phyloP scores from a whole-genome alignment of 2,888 invertebrate genomes.

The Heliconius aoede region DNA sequence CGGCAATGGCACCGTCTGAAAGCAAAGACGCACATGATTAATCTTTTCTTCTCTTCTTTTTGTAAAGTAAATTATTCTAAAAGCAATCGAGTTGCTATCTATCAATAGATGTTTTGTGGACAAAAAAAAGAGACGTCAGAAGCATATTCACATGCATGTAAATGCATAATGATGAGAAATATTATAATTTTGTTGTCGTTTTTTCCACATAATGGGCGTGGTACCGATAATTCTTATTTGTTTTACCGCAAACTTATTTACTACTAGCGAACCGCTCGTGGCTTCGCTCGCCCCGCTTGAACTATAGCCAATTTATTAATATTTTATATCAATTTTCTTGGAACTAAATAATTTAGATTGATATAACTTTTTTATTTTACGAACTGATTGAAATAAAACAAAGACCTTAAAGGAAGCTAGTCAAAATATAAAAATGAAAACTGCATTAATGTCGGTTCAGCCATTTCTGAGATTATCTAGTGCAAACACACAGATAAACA shows the following conservation, averaged over 20 bases:
- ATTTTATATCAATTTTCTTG: too few species aligned
- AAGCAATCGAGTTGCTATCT: slow-evolving; percentile 39
- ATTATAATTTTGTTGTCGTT: background rate
- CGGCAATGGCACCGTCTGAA: slow-evolving; percentile 88
- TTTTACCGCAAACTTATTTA: background rate
- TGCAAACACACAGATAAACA: too few species aligned
- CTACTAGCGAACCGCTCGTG: too few species aligned
- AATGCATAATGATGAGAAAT: slow-evolving; percentile 13
- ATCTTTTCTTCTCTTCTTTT: slow-evolving; percentile 28
- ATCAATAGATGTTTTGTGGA: slow-evolving; percentile 40
- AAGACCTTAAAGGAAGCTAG: too few species aligned
- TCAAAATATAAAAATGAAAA: too few species aligned
- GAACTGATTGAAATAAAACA: too few species aligned
- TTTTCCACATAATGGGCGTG: background rate
- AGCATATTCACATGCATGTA: slow-evolving; percentile 48
- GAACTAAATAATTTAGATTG: too few species aligned
- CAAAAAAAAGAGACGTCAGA: slow-evolving; percentile 52
- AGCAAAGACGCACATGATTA: slow-evolving; percentile 57
- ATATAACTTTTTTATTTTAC: too few species aligned
- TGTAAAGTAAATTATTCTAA: slow-evolving; percentile 24
- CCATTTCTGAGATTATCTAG: too few species aligned
- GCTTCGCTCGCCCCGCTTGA: too few species aligned
- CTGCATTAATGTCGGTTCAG: too few species aligned
- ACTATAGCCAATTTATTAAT: too few species aligned
- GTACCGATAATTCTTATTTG: background rate